phyloP scores from a whole-genome alignment of 2,113 vertebrate genomes.

The Anser brachyrhynchus region DNA sequence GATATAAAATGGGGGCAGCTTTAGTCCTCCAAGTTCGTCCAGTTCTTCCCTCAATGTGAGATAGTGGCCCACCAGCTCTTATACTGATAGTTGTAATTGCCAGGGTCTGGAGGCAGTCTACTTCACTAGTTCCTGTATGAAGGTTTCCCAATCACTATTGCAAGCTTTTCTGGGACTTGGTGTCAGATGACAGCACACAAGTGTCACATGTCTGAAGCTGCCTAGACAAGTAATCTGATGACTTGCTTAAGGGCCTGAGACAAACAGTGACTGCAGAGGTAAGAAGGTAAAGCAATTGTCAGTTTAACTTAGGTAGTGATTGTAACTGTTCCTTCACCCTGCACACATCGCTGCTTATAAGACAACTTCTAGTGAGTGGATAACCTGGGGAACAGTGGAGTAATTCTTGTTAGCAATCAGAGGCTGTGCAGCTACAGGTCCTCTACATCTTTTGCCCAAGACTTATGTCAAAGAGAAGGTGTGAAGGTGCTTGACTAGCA shows the following conservation, averaged over 20 bases:
- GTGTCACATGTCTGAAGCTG: slow-evolving; percentile 52
- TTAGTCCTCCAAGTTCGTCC: background rate
- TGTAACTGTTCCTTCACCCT: background rate
- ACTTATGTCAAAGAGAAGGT: background rate
- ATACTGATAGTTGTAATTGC: background rate
- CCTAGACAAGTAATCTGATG: slow-evolving; percentile 5
- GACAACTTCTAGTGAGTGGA: background rate
- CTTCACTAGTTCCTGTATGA: background rate
- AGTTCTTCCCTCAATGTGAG: background rate
- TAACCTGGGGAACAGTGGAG: background rate
- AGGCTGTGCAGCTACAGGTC: background rate
- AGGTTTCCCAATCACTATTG: slow-evolving; percentile 23
- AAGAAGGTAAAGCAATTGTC: background rate
- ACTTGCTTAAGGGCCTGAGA: background rate
- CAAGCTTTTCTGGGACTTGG: slow-evolving; percentile 50
- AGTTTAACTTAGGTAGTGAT: background rate
- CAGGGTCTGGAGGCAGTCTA: background rate
- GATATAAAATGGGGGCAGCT: rapidly evolving
- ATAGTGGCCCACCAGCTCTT: background rate
- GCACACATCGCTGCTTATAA: background rate
- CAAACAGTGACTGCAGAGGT: background rate
- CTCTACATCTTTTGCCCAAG: background rate
- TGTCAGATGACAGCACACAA: slow-evolving; percentile 57
- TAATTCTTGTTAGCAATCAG: rapidly evolving
- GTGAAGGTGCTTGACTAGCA: background rate